These are phyloP conservation scores for Corythornis cristatus DNA, from an alignment of 2,113 vertebrate species.

Conservation along the genomic window DNA sequence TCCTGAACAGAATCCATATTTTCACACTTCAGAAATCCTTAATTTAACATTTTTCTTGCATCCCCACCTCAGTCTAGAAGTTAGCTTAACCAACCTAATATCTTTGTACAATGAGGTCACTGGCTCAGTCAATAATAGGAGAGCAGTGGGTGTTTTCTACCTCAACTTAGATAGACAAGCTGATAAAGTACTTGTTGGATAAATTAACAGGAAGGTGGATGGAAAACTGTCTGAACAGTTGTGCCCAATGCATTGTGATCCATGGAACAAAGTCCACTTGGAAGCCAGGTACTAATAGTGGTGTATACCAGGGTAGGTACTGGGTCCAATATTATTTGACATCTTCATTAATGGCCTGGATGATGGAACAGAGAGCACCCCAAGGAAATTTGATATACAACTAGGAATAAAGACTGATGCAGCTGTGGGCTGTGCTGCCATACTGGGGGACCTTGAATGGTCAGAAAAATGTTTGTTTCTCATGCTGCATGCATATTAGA, in stretches of 20 bases:
- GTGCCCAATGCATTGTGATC: not conserved
- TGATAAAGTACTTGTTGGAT: not conserved
- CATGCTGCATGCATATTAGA: fast-evolving
- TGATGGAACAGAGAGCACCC: not conserved
- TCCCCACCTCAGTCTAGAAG: not conserved
- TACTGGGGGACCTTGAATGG: not conserved
- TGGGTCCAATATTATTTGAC: not conserved
- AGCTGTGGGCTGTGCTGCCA: not conserved
- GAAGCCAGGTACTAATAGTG: not conserved
- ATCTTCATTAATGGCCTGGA: not conserved
- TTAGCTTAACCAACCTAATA: not conserved
- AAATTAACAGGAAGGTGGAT: not conserved
- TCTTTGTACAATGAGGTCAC: not conserved
- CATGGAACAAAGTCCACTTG: not conserved
- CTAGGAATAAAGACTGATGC: not conserved
- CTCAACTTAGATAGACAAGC: not conserved
- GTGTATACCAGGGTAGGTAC: not conserved
- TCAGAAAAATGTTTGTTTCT: not conserved
- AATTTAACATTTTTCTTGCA: not conserved
- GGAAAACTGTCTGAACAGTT: not conserved
- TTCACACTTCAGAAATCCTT: not conserved
- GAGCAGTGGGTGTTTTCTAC: not conserved
- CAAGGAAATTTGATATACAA: not conserved
- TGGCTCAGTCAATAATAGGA: not conserved
- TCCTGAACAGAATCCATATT: not conserved